Base-by-base conservation (phyloP, 35 echinoderm and acorn worm species). In the Heliocidaris tuberculata region DNA sequence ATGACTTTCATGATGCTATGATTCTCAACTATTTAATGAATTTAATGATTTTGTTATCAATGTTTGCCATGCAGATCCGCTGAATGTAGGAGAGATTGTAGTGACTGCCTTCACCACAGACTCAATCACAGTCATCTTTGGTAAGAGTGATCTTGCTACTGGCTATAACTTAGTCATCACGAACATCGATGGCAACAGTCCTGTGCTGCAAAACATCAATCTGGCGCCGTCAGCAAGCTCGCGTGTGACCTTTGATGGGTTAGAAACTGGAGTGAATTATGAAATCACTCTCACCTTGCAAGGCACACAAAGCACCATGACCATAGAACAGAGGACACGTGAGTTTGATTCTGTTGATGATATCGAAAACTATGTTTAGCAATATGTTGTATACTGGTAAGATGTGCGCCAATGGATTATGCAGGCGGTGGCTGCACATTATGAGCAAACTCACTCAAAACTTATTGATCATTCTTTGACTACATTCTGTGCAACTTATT, bases 91-190 rank as follows among this genome's bases (percentile, higher is more conserved):
- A 6, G 94, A 97, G 52, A 87, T 97, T 31, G 59, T 19, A 11
- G 85, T 97, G 1, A 94, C 92, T 8, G 94, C 92, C 32, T 95
- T 87, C 56, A 88, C 88, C 16, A 88, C 88, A 31, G 88, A 71
- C 13, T 30, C 78, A 16, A 97, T 97, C 32, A 94, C 94, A 9
- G 49, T 97, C 7, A 59, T 60, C 6, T 97, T 90, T 85, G 96
- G 96, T 8, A 49, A 48, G 42, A 93, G 65, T 6, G 30, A 70
- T 6, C 42, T 0, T 8, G 96, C 85, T 31, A 88, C 49, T 27
- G 85, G 50, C 7, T 97, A 97, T 32, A 31, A 21, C 10, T 0
- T 88, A 2, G 13, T n/a, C 31, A 7, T 50, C 13, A 56, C 9
- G 48, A 56, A 30, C 90, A 13, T 50, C 90, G 50, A 32, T 48